Percentiles rank a stretch among this genome's conserved stretches.
phyloP scores from a whole-genome alignment of 1,140 invertebrate species.

The Drosophila oshimai region DNA sequence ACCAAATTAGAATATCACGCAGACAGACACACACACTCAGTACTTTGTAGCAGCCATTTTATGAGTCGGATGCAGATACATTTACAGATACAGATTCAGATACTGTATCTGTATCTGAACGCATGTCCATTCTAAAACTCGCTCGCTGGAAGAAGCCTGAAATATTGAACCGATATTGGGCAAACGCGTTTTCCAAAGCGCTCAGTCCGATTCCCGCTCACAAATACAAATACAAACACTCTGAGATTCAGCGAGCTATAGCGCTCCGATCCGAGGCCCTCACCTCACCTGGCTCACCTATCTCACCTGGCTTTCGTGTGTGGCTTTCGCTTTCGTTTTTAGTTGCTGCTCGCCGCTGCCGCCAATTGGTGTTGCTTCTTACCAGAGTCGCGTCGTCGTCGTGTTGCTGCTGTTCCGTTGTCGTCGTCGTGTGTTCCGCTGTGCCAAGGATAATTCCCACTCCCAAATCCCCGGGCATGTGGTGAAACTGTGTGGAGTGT shows the following conservation, averaged over 20 bases:
- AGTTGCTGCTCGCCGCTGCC: constrained; percentile 76
- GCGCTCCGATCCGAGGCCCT: constrained; percentile 52
- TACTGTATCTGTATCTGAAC: constrained; percentile 14
- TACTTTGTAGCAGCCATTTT: constrained; percentile 34
- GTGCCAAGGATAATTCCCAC: constrained; percentile 1
- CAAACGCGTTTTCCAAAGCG: constrained; percentile 52
- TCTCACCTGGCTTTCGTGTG: constrained; percentile 64
- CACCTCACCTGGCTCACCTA: constrained; percentile 45
- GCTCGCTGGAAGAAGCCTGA: constrained; percentile 33
- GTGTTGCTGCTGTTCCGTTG: constrained; percentile 11
- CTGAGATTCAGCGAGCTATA: not conserved
- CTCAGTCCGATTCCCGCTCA: constrained; percentile 29
- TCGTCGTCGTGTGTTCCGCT: constrained; percentile 6
- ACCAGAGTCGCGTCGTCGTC: constrained; percentile 6
- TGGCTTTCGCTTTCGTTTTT: constrained; percentile 81
- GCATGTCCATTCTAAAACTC: constrained; percentile 45
- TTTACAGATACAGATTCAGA: constrained; percentile 17
- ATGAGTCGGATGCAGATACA: constrained; percentile 23
- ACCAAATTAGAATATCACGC: constrained; percentile 74
- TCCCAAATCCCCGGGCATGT: constrained; percentile 1
- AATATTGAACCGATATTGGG: constrained; percentile 52
- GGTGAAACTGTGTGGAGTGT: not conserved
- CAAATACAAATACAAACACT: constrained; percentile 2
- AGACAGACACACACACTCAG: not conserved
- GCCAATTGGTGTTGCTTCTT: constrained; percentile 71